Evolutionary conservation across 2,113 vertebrate genomes (phyloP), one percentile per base, ranked within the genome.

Genomic region (Okapia johnstoni): DNA sequence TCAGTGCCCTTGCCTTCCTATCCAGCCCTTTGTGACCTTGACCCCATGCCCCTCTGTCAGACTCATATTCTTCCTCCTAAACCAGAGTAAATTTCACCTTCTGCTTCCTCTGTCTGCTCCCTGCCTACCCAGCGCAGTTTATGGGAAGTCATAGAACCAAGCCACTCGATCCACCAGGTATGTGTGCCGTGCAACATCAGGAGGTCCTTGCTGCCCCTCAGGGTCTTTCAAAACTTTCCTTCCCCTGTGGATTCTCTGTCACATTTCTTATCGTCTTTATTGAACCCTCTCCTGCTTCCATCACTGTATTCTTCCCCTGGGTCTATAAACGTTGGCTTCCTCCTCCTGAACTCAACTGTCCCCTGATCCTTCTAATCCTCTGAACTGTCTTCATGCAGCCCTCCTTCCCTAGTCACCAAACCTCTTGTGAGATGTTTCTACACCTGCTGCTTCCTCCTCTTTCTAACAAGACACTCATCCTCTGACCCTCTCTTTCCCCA

Each of bases 91-190:
- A 16, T 36, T 21, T 46, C 15, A 26, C 23, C 11, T 13, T 73
- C 33, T 25, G 33, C 58, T 60, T 26, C 46, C 79, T 63, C 36
- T 54, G 2, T 25, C 2, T 54, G 13, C n/a, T 26, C 14, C 46
- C 66, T 58, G 36, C 28, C 57, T 40, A 11, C 36, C 33, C 40
- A 17, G 13, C 6, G 0, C 36, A 63, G 11, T 33, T 52, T 63
- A 57, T 43, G 83, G 46, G 36, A 93, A 79, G 52, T 79, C 33
- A 1, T 2, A 61, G 84, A 60, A 17, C 23, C 0, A 7, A 52
- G 26, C 52, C 46, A 36, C 12, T 1, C 1, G 3, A 40, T 33
- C 10, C 4, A 6, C 57, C n/a, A 2, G 7, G 7, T 0, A 0
- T 19, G 16, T 11, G 17, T 76, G 28, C 66, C 16, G 11, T n/a